These are phyloP conservation scores for Pseudorhombus dupliciocellatus DNA, from an alignment of 2,113 vertebrate species.

Conservation along the genomic window DNA sequence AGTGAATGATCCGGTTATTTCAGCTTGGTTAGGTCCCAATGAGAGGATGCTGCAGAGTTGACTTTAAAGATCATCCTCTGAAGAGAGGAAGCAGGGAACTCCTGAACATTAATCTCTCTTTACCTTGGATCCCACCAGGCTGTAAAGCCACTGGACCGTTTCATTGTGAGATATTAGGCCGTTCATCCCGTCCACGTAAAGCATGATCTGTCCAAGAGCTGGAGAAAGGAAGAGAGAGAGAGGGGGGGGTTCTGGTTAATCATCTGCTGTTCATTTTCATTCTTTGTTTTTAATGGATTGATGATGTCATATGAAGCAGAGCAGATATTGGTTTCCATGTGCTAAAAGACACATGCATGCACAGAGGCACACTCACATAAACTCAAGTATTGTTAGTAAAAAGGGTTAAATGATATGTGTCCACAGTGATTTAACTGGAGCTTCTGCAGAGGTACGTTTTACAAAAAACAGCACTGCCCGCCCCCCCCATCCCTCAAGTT, in stretches of 20 bases:
- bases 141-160: constrained; percentile 96
- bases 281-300: neutral
- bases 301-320: too few relatives aligned
- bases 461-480: neutral
- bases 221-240: constrained; percentile 16
- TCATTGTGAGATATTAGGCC: constrained; percentile 95
- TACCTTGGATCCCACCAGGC: constrained; percentile 96
- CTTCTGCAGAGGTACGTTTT: neutral
- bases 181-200: constrained; percentile 98
- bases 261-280: constrained; percentile 14
- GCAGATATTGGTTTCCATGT: neutral
- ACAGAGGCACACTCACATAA: neutral
- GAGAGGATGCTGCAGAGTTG: constrained; percentile 3
- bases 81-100: neutral
- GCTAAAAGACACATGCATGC: neutral
- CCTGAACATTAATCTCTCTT: constrained; percentile 34
- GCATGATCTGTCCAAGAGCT: constrained; percentile 98
- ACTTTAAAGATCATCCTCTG: neutral
- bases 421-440: constrained; percentile 7
- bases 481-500: constrained; percentile 27
- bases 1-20: constrained; percentile 3
- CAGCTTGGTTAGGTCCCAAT: constrained; percentile 10
- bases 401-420: neutral
- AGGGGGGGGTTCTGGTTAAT: constrained; percentile 16
- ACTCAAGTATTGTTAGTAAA: neutral